phyloP scores from a whole-genome alignment of 2,797 vertebrate genomes.

The Coranthus polyacanthus region DNA sequence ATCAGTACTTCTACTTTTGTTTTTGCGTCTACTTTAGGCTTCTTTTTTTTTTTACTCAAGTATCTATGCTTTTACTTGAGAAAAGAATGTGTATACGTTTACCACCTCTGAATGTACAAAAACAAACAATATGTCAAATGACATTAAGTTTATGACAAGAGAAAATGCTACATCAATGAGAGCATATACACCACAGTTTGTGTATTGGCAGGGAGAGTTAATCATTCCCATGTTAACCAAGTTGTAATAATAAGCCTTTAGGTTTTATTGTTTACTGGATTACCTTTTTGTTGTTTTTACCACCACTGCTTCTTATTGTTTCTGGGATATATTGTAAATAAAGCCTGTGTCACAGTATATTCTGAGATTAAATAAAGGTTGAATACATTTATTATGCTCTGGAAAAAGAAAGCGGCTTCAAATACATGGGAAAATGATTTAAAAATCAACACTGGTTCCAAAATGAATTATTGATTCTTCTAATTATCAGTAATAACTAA shows the following conservation, averaged over 20 bases:
- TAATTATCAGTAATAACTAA: conserved; percentile 49
- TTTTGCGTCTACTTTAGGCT: too few relatives aligned
- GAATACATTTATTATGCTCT: conserved; percentile 6
- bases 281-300: too few relatives aligned
- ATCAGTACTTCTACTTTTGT: too few relatives aligned
- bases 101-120: too few relatives aligned
- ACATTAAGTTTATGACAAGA: conserved; percentile 2
- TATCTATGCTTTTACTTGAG: too few relatives aligned
- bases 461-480: conserved; percentile 32
- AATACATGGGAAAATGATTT: conserved; percentile 1
- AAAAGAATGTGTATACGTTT: too few relatives aligned
- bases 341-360: neutral
- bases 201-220: neutral
- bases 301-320: too few relatives aligned
- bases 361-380: conserved; percentile 21
- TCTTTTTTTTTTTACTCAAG: too few relatives aligned
- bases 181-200: neutral
- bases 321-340: neutral
- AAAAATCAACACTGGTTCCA: conserved; percentile 44
- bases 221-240: too few relatives aligned
- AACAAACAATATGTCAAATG: neutral
- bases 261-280: too few relatives aligned
- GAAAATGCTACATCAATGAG: neutral
- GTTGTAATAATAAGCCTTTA: too few relatives aligned
- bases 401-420: conserved; percentile 8